Conservation (phyloP, 2,888 invertebrate species). For the Tetramorium bicarinatum region DNA sequence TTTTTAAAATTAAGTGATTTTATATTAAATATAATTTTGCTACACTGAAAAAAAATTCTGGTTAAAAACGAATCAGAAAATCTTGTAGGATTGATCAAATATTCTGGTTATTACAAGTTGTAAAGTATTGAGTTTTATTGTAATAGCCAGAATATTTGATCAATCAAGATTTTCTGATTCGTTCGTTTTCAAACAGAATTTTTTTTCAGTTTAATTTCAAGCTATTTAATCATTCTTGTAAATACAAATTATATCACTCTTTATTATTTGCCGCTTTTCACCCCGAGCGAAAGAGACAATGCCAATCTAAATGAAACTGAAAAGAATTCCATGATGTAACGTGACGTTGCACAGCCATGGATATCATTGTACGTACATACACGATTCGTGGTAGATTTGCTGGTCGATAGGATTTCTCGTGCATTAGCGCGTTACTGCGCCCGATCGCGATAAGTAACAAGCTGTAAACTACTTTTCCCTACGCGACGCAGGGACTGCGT, state of each 20-base stretch:
- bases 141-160: too few relatives aligned
- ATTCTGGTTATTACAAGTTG: too few relatives aligned
- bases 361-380: conserved; percentile 59
- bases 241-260: background rate
- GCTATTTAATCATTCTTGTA: background rate
- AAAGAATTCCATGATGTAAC: background rate
- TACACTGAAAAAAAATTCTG: too few relatives aligned
- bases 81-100: too few relatives aligned
- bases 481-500: conserved; percentile 59
- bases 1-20: background rate
- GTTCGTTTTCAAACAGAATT: too few relatives aligned
- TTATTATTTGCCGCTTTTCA: background rate
- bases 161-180: too few relatives aligned
- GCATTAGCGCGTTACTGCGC: conserved; percentile 71
- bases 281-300: background rate
- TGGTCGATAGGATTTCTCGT: conserved; percentile 75
- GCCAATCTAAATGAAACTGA: background rate
- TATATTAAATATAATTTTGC: background rate
- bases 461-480: conserved; percentile 75
- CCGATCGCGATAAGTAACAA: conserved; percentile 76
- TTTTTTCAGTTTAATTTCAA: background rate
- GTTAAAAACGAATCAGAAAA: too few relatives aligned
- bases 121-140: too few relatives aligned
- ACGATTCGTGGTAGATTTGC: conserved; percentile 72
- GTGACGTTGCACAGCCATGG: conserved; percentile 61